These are phyloP conservation scores for Ia io DNA, from an alignment of 2,113 vertebrate genomes.

Conservation along the genomic window DNA sequence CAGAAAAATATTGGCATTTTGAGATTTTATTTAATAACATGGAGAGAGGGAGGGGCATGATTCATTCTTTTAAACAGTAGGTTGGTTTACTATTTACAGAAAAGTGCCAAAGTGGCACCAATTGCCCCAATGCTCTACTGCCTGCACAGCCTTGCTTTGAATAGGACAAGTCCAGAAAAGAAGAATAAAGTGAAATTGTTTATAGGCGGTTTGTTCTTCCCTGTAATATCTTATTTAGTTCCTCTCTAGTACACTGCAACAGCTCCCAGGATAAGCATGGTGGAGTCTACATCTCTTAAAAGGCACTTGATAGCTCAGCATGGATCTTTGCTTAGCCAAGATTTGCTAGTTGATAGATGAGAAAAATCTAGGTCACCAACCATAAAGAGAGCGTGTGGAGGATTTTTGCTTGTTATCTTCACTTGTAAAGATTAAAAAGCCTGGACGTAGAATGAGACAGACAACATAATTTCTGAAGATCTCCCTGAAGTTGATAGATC, in stretches of 20 bases:
- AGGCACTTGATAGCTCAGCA: not conserved
- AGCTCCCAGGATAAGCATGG: not conserved
- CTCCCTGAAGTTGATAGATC: not conserved
- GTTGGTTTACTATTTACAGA: slow-evolving; percentile 32
- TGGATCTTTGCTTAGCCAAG: not conserved
- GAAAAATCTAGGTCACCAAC: not conserved
- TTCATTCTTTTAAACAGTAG: not conserved
- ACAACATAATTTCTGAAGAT: not conserved
- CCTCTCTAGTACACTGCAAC: not conserved
- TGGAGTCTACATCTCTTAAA: not conserved
- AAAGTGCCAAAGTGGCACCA: not conserved
- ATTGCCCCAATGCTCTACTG: not conserved
- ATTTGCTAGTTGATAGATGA: not conserved
- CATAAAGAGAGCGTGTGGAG: not conserved
- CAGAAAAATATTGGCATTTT: slow-evolving; percentile 5
- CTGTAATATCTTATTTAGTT: not conserved
- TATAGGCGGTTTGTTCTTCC: not conserved
- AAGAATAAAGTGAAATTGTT: not conserved
- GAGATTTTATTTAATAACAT: not conserved
- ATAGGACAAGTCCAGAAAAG: not conserved
- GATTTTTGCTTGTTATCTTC: not conserved
- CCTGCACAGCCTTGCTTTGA: not conserved
- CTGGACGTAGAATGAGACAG: not conserved
- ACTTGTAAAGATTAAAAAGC: not conserved
- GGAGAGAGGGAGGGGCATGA: not conserved